Evolutionary conservation across 2,797 vertebrate genomes (phyloP).

Genomic region (Propithecus perrieri): DNA sequence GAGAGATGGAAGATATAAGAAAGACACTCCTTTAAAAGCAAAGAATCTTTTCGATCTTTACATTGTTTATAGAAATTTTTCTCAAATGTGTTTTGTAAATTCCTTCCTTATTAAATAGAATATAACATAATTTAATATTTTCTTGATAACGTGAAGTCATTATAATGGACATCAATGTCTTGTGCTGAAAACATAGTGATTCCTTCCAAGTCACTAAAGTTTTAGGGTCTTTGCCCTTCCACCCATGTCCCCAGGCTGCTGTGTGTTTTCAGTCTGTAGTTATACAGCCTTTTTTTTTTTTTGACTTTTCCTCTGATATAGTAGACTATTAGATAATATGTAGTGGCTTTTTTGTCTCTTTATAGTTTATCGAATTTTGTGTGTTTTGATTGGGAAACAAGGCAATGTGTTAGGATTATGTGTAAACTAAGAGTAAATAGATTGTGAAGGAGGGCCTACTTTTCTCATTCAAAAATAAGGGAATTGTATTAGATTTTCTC

Average conservation of each 20-base stretch:
- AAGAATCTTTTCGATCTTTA: neutral
- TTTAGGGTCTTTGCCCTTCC: neutral
- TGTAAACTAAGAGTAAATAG: neutral
- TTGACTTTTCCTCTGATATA: neutral
- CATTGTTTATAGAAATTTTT: neutral
- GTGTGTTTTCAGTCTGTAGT: neutral
- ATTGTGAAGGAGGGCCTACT: neutral
- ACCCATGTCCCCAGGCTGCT: neutral
- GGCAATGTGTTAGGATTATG: neutral
- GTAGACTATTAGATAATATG: neutral
- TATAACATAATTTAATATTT: neutral
- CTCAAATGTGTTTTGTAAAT: neutral
- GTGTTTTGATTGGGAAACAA: neutral
- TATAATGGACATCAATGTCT: neutral
- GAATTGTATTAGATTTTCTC: neutral
- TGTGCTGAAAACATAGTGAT: neutral
- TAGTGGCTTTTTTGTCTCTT: neutral
- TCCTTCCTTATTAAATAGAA: neutral
- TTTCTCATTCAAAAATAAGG: neutral
- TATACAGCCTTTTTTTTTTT: neutral
- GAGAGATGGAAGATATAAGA: neutral
- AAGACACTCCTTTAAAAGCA: neutral
- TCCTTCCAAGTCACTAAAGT: neutral
- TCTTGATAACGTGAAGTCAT: neutral
- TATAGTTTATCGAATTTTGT: neutral